These are phyloP conservation scores for Gambusia holbrooki DNA, from an alignment of 2,113 vertebrate species.

Conservation along the genomic window DNA sequence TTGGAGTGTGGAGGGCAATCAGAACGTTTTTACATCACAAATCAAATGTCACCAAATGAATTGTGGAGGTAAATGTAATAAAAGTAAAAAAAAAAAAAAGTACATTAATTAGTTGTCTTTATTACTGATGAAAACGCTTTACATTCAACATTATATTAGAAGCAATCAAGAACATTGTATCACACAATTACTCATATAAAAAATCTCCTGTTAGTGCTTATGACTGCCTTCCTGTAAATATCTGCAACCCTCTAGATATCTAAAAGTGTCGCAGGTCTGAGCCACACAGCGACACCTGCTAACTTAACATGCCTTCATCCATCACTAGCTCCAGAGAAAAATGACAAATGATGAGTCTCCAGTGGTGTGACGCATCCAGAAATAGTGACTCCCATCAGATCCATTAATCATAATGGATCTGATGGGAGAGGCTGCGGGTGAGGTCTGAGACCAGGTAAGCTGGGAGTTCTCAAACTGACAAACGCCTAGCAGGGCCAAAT, in stretches of 20 bases:
- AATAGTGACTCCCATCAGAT: constrained; percentile 5
- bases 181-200: neutral
- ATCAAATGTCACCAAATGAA: neutral
- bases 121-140: constrained; percentile 29
- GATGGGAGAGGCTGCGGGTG: neutral
- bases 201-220: constrained; percentile 4
- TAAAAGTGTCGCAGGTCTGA: neutral
- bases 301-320: neutral
- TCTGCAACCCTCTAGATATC: neutral
- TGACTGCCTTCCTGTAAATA: neutral
- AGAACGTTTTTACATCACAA: neutral
- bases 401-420: neutral
- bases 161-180: neutral
- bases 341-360: neutral
- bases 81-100: neutral
- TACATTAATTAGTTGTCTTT: constrained; percentile 5
- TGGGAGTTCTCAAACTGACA: neutral
- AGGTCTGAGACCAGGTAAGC: constrained; percentile 12
- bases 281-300: neutral
- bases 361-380: neutral
- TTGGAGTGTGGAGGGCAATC: constrained; percentile 1
- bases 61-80: neutral
- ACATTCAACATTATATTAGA: constrained; percentile 16
- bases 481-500: neutral
- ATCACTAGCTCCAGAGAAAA: no score